A percentile compares a stretch with the other conserved stretches of the same genome.
Evolutionary conservation across 2,113 vertebrate genomes (phyloP).

Genomic region (Amazona vittata): DNA sequence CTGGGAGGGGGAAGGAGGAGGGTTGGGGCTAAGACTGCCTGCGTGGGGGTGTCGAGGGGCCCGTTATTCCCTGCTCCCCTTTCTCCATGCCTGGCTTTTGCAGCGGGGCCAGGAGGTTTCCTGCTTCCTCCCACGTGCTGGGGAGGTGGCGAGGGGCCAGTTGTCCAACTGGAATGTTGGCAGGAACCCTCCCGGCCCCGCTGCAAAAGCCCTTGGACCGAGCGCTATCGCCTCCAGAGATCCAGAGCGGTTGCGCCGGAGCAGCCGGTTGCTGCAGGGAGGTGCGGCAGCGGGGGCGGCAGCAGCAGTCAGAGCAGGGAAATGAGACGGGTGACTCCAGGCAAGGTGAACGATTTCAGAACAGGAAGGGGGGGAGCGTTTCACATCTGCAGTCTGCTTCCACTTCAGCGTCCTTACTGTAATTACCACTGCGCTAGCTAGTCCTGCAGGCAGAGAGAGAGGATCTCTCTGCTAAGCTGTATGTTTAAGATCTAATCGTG

Average conservation of each 20-base stretch:
- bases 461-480: background rate
- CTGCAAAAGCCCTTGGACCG: background rate
- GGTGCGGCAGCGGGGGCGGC: conserved; percentile 20
- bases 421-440: conserved; percentile 9
- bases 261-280: conserved; percentile 45
- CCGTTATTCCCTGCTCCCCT: background rate
- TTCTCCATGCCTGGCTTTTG: background rate
- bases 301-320: conserved; percentile 41
- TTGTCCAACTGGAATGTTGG: background rate
- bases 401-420: conserved; percentile 26
- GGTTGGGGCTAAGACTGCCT: background rate
- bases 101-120: background rate
- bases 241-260: background rate
- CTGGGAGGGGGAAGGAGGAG: background rate
- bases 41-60: accelerated
- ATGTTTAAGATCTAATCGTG: background rate
- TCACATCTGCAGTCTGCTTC: conserved; percentile 38
- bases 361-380: conserved; percentile 2
- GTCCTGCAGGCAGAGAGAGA: conserved; percentile 11
- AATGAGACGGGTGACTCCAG: conserved; percentile 56
- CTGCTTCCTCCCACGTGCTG: background rate
- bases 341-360: conserved; percentile 62
- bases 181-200: accelerated
- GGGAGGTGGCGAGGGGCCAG: background rate
- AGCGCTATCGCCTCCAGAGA: background rate